These are phyloP conservation scores for Drosophila micromelanica DNA, from an alignment of 1,140 invertebrate genomes.

Conservation along the genomic window DNA sequence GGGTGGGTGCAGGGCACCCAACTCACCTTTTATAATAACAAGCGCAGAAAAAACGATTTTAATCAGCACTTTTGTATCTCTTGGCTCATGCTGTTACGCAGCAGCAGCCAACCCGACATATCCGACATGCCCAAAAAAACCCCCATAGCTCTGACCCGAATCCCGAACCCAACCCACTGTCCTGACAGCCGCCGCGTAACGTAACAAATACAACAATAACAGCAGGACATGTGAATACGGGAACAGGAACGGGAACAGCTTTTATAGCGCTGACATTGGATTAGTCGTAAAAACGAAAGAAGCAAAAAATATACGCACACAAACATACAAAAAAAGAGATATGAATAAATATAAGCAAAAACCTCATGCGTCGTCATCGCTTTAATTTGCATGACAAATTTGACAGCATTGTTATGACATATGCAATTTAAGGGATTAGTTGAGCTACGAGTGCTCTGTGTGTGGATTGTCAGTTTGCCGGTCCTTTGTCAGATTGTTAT, in stretches of 20 bases:
- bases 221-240: constrained; percentile 33
- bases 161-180: background rate
- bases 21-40: constrained; percentile 66
- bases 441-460: constrained; percentile 26
- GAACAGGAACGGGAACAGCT: constrained; percentile 48
- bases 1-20: too few relatives aligned
- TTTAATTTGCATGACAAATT: constrained; percentile 83
- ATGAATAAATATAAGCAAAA: constrained; percentile 30
- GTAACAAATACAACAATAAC: constrained; percentile 40
- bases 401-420: constrained; percentile 80
- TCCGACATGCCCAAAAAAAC: constrained; percentile 11
- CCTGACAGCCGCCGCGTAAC: constrained; percentile 27
- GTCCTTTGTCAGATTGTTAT: background rate
- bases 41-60: constrained; percentile 65
- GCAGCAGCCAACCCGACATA: constrained; percentile 2
- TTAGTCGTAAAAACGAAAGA: constrained; percentile 70
- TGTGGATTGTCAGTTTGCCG: background rate
- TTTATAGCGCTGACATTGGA: constrained; percentile 78
- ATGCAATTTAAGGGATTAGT: constrained; percentile 83
- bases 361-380: constrained; percentile 69
- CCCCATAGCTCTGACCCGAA: constrained; percentile 2
- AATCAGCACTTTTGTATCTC: constrained; percentile 82
- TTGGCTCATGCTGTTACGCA: constrained; percentile 61
- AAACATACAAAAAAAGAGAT: background rate
- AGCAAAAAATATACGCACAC: constrained; percentile 9